Conservation (phyloP, 2,797 vertebrate species). For the Acridotheres tristis region DNA sequence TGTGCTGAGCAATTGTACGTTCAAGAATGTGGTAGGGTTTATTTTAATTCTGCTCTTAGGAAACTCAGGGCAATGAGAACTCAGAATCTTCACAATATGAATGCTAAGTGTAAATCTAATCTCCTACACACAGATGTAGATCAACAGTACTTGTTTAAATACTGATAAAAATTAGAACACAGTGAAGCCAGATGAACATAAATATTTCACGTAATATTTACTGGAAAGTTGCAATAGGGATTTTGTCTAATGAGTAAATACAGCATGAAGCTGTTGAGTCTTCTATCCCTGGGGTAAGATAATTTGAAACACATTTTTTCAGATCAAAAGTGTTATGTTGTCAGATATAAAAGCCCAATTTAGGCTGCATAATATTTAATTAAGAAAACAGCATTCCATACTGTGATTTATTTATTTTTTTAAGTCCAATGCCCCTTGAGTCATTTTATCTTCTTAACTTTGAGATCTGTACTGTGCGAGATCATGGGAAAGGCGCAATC, state of each 20-base stretch:
- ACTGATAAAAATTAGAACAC: conserved; percentile 55
- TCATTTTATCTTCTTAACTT: conserved; percentile 56
- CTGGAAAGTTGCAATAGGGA: conserved; percentile 45
- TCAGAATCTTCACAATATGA: background rate
- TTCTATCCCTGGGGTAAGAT: conserved; percentile 49
- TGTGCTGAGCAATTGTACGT: background rate
- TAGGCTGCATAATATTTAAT: conserved; percentile 59
- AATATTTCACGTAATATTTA: conserved; percentile 60
- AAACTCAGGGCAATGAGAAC: conserved; percentile 11
- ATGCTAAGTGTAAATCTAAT: conserved; percentile 23
- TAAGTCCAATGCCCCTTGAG: conserved; percentile 57
- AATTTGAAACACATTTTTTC: conserved; percentile 65
- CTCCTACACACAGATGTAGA: conserved; percentile 5
- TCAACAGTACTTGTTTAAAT: conserved; percentile 37
- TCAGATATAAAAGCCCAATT: conserved; percentile 62
- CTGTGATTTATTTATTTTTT: conserved; percentile 60
- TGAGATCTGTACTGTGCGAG: conserved; percentile 8
- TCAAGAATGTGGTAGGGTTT: background rate
- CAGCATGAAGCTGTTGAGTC: conserved; percentile 52
- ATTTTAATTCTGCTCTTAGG: conserved; percentile 9
- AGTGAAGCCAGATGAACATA: conserved; percentile 17
- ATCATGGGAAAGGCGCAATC: conserved; percentile 58
- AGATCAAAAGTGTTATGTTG: conserved; percentile 67
- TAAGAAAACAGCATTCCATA: conserved; percentile 47
- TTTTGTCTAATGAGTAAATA: conserved; percentile 61